Evolutionary conservation across 2,888 invertebrate genomes (phyloP).

Genomic region (Eurois occulta): DNA sequence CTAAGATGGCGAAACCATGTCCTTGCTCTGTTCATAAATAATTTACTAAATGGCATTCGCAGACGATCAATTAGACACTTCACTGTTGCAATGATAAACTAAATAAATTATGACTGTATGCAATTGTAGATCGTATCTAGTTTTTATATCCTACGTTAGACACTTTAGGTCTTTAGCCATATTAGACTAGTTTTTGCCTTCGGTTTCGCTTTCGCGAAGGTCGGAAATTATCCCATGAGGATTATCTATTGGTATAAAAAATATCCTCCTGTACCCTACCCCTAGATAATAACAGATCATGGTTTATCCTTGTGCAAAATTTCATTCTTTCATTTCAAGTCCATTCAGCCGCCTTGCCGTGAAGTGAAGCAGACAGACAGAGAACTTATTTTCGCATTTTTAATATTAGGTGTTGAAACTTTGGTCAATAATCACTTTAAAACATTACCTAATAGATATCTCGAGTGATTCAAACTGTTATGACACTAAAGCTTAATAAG

Average conservation of each 20-base stretch:
- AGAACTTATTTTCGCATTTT: neutral
- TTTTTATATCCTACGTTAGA: neutral
- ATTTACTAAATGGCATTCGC: slow-evolving; percentile 11
- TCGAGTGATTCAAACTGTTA: neutral
- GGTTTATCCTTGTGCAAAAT: neutral
- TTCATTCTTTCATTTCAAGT: neutral
- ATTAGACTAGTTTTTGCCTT: neutral
- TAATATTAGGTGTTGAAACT: neutral
- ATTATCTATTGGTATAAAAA: neutral
- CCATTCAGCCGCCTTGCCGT: neutral
- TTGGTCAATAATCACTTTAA: neutral
- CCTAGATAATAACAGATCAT: neutral
- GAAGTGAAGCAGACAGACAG: neutral
- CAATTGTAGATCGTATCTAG: neutral
- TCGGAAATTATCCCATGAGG: neutral
- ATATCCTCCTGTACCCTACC: neutral
- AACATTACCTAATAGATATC: neutral
- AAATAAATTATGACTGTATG: slow-evolving; percentile 13
- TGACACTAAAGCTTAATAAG: neutral
- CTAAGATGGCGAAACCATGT: slow-evolving; percentile 5
- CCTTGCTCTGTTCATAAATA: slow-evolving; percentile 31
- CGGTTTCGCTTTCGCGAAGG: neutral
- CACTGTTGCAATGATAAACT: slow-evolving; percentile 27
- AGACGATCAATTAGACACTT: neutral
- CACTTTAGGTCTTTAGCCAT: neutral